Base-by-base conservation (phyloP, 2,113 vertebrate genomes). In the Mionectes macconnelli region DNA sequence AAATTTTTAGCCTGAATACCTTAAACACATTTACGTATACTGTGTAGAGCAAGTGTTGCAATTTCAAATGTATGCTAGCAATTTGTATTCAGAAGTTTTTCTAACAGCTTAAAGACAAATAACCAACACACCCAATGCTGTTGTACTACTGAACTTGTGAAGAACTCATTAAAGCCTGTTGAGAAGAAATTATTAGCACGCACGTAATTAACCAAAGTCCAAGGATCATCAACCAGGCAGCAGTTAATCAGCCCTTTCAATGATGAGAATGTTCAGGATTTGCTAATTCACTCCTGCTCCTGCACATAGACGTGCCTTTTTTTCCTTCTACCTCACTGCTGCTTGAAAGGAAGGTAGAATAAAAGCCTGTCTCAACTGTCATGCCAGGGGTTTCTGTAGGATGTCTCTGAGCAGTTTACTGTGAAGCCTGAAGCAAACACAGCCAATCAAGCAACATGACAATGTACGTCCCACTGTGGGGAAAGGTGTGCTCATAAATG, bases 391-490 rank as follows among this genome's bases (percentile, higher is more conserved):
- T n/a, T 89, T 89, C 64, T 82, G 31, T 7, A 67, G 64, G n/a
- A 62, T n/a, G n/a, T n/a, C 31, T 59, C 52, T 47, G 42, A 59
- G 33, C 52, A 40, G 37, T 52, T 74, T 63, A 31, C 17, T 57
- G 40, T 14, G 45, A 86, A 84, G 37, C 59, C 68, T 52, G 50
- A 90, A 87, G 63, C 33, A 88, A 57, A 57, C 35, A 39, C 6
- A 64, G 52, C 24, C 73, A 78, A 64, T 11, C 23, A 33, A 64
- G 21, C 39, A 85, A 37, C 3, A 22, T 0, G 0, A 7, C 49
- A 44, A 2, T 2, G 16, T 12, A 39, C 0, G 0, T 21, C 44
- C 52, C 6, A 2, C 33, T 19, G 1, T 4, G 19, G 44, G 49
- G 39, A 68, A 72, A 76, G 39, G 18, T 6, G 17, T 23, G 27